Percentiles rank a stretch among this genome's conserved stretches.
Conservation (phyloP, 2,888 invertebrate genomes). For the Horisme vitalbata region DNA sequence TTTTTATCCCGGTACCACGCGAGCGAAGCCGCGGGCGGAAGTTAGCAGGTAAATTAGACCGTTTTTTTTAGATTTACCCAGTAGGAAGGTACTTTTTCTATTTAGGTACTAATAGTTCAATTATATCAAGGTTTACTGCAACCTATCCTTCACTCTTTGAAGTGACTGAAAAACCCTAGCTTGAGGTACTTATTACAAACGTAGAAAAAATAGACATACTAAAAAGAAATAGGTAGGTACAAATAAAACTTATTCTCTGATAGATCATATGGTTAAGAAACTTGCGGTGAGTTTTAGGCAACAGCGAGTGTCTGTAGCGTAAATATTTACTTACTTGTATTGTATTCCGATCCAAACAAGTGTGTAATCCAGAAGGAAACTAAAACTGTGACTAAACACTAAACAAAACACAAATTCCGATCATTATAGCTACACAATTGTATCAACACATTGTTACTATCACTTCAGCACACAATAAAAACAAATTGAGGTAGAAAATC, state of each 20-base stretch:
- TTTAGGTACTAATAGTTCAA: no score
- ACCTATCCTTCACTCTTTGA: no score
- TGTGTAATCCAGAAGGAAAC: slow-evolving; percentile 58
- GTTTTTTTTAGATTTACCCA: no score
- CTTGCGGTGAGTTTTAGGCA: slow-evolving; percentile 1
- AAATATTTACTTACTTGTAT: slow-evolving; percentile 78
- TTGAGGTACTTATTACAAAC: no score
- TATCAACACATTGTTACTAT: slow-evolving; percentile 49
- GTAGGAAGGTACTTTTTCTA: no score
- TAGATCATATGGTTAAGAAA: not conserved
- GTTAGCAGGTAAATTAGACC: no score
- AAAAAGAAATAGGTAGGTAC: not conserved
- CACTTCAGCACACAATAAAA: slow-evolving; percentile 50
- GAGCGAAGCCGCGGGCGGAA: no score
- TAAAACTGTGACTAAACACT: slow-evolving; percentile 57
- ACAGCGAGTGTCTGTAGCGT: slow-evolving; percentile 38
- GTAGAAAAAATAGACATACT: no score
- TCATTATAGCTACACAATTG: slow-evolving; percentile 63
- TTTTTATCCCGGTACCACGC: no score
- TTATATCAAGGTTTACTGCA: no score
- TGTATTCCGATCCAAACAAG: slow-evolving; percentile 68
- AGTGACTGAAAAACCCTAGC: no score
- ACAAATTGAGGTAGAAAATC: slow-evolving; percentile 39
- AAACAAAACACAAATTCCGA: slow-evolving; percentile 69
- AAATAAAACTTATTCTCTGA: slow-evolving; percentile 9